Conservation (phyloP, 2,797 vertebrate genomes). For the Esox masquinongy region DNA sequence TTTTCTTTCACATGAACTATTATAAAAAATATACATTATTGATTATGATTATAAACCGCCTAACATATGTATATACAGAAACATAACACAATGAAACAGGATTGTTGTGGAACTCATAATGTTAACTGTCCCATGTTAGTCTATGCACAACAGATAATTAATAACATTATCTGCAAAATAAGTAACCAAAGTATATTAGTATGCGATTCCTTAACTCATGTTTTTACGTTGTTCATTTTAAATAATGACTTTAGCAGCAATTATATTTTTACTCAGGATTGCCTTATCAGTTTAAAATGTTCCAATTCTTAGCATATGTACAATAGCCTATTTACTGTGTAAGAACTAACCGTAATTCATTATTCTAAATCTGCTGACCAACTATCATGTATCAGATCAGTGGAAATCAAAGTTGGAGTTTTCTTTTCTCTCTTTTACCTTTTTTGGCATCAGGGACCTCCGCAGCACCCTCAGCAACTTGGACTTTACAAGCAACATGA, state of each 20-base stretch:
- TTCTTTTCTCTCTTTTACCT: constrained; percentile 66
- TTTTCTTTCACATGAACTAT: no score
- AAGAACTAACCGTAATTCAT: neutral
- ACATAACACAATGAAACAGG: no score
- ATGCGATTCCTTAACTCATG: no score
- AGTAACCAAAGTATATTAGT: no score
- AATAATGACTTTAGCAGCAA: neutral
- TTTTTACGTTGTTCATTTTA: neutral
- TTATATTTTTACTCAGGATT: neutral
- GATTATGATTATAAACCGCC: no score
- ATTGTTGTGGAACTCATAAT: no score
- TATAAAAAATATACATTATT: no score
- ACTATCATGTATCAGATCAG: neutral
- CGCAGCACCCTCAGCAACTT: constrained; percentile 63
- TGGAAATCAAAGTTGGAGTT: constrained; percentile 30
- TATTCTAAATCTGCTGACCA: neutral
- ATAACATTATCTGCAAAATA: no score
- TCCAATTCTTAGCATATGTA: neutral
- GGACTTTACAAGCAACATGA: constrained; percentile 68
- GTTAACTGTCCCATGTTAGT: no score
- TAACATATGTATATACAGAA: no score
- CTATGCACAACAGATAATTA: no score
- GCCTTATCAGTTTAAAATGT: neutral
- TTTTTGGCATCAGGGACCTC: constrained; percentile 57
- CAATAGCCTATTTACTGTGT: neutral